Percentiles rank a stretch among this genome's conserved stretches.
phyloP scores from a whole-genome alignment of 2,113 vertebrate genomes.

The Corythoichthys intestinalis region DNA sequence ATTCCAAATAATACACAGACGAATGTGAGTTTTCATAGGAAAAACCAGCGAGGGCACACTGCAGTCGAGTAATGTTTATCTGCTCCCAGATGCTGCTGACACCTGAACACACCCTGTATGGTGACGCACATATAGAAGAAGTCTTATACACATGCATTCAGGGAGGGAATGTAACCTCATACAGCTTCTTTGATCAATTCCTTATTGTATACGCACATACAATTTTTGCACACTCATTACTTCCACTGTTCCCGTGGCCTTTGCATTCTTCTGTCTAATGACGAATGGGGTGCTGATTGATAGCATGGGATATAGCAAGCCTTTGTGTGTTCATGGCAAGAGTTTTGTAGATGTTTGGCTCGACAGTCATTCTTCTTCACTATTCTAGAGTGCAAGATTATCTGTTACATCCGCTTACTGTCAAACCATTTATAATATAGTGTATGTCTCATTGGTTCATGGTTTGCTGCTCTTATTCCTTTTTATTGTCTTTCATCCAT shows the following conservation, averaged over 20 bases:
- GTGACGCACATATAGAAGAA: not conserved
- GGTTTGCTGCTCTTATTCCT: not conserved
- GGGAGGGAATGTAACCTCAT: conserved; percentile 39
- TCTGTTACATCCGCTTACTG: conserved; percentile 41
- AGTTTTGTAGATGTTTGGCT: conserved; percentile 66
- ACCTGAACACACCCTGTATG: conserved; percentile 32
- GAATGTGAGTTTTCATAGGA: conserved; percentile 71
- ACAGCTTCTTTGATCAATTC: conserved; percentile 50
- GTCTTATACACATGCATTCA: not conserved
- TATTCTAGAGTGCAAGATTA: conserved; percentile 46
- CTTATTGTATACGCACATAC: conserved; percentile 27
- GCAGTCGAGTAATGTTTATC: conserved; percentile 64
- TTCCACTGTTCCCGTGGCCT: conserved; percentile 58
- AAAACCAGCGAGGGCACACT: conserved; percentile 66
- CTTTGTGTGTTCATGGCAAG: conserved; percentile 45
- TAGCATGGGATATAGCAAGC: conserved; percentile 60
- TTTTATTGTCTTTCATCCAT: conserved; percentile 9
- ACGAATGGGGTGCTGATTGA: conserved; percentile 70
- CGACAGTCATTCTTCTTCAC: conserved; percentile 30
- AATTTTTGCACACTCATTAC: conserved; percentile 29
- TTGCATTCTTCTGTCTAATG: conserved; percentile 67
- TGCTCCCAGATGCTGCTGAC: conserved; percentile 58
- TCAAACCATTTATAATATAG: conserved; percentile 12
- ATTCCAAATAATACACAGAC: conserved; percentile 66
- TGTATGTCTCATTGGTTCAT: too few species aligned